Conservation (phyloP, 2,888 invertebrate species). For the Oasisia sp. region DNA sequence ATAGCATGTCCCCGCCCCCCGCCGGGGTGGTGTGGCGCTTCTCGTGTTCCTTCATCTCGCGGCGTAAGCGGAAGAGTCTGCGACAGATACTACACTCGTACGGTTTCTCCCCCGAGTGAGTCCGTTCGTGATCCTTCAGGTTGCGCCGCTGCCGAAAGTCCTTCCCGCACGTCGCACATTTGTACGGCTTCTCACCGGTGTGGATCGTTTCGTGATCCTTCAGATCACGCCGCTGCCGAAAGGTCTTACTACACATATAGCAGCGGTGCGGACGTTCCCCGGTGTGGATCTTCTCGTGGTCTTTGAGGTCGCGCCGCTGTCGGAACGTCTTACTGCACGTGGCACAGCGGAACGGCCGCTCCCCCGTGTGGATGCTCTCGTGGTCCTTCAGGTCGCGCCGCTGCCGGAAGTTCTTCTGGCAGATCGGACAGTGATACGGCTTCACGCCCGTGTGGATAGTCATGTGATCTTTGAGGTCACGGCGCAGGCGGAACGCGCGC, state of each 20-base stretch:
- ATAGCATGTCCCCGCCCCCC: not conserved
- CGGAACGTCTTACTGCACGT: constrained; percentile 21
- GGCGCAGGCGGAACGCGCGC: constrained; percentile 22
- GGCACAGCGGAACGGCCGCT: constrained; percentile 1
- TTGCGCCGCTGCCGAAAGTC: constrained; percentile 23
- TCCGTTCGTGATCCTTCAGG: constrained; percentile 20
- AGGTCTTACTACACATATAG: constrained; percentile 20
- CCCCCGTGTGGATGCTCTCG: constrained; percentile 18
- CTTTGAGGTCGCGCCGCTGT: constrained; percentile 19
- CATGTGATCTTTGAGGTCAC: constrained; percentile 24
- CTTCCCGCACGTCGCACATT: constrained; percentile 17
- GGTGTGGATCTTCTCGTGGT: constrained; percentile 20
- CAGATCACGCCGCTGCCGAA: constrained; percentile 7
- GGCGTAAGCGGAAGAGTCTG: not conserved
- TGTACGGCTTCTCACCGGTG: constrained; percentile 21
- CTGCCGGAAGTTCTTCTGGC: constrained; percentile 23
- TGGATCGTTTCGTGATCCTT: constrained; percentile 21
- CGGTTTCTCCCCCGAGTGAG: not conserved
- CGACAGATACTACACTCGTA: constrained; percentile 17
- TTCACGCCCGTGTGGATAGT: constrained; percentile 18
- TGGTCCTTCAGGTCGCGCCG: constrained; percentile 18
- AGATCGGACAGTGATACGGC: not conserved
- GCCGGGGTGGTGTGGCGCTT: not conserved
- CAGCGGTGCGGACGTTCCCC: constrained; percentile 6
- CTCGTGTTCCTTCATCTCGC: constrained; percentile 14